Base-by-base conservation (phyloP, 1,140 invertebrate genomes). In the Acromyrmex heyeri region DNA sequence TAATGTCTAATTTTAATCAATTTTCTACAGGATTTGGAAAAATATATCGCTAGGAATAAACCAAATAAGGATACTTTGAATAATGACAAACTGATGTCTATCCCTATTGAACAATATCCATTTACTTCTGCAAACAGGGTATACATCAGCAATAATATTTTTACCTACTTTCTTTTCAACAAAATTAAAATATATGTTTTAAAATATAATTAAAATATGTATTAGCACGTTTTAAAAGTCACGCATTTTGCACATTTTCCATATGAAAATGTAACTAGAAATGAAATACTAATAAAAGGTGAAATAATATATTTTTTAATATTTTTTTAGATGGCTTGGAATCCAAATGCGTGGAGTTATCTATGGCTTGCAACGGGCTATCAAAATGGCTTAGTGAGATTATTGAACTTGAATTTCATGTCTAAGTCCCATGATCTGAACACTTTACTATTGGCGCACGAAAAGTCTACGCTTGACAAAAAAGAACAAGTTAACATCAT, bases 341-440 rank as follows among this genome's bases (percentile, higher is more conserved):
- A 95, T 91, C 94, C 95, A 34, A 96, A 96, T 88, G 55, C 89
- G 3, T 95, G 93, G 91, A 95, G 95, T 91, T 95, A 95, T 79
- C 82, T 95, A 7, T 95, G 94, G 94, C 79, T 96, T 16, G 93
- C 92, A 8, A 90, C 88, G 4, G 95, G 95, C 5, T 95, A 95
- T 82, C 94, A 96, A 87, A 95, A 94, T 86, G 95, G 95, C 34
- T 92, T 96, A 18, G 91, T 95, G 14, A 91, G 95, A 78, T 57
- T 95, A 38, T 87, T 95, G 30, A 91, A 92, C 79, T 93, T 95
- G 4, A 94, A 91, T 73, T 91, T 69, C 6, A 78, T 95, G 87
- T 90, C 90, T 7, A 78, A 87, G 30, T 27, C 75, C 0, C 34
- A 18, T 12, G 82, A 92, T 73, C 38, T 92, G n/a, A 87, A 91